These are phyloP conservation scores for Philypnodon macrostomus DNA, from an alignment of 2,797 vertebrate species.

Conservation along the genomic window DNA sequence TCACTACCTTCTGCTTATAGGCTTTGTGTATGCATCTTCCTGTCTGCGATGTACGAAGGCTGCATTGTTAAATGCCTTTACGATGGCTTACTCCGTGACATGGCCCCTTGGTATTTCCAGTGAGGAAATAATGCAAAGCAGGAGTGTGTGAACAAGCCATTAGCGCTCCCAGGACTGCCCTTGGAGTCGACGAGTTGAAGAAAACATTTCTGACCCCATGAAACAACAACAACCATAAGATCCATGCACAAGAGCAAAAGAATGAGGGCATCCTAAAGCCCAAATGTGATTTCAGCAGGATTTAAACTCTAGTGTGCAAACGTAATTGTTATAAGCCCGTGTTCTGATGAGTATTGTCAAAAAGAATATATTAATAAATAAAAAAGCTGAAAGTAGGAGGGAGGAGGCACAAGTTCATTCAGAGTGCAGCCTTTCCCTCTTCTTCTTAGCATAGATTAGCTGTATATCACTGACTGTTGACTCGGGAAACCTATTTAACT, in stretches of 20 bases:
- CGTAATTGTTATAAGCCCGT: conserved; percentile 44
- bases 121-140: conserved; percentile 57
- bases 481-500: conserved; percentile 61
- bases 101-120: conserved; percentile 58
- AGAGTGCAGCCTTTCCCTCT: conserved; percentile 57
- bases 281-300: conserved; percentile 33
- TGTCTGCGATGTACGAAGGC: conserved; percentile 37
- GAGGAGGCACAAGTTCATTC: conserved; percentile 62
- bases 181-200: conserved; percentile 30
- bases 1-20: conserved; percentile 23
- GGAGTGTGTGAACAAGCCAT: conserved; percentile 55
- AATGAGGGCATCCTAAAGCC: conserved; percentile 30
- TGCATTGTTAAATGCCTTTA: conserved; percentile 55
- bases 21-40: conserved; percentile 26
- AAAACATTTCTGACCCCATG: conserved; percentile 56
- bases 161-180: conserved; percentile 51
- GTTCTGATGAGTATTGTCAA: conserved; percentile 54
- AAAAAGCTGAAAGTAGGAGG: conserved; percentile 25
- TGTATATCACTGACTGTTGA: conserved; percentile 58
- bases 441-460: conserved; percentile 36
- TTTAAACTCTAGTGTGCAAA: conserved; percentile 35
- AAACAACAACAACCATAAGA: conserved; percentile 29
- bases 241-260: conserved; percentile 14
- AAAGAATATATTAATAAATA: conserved; percentile 59
- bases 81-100: conserved; percentile 45